These are phyloP conservation scores for Typhlichthys eigenmanni DNA, from an alignment of 2,797 vertebrate species.

Conservation along the genomic window DNA sequence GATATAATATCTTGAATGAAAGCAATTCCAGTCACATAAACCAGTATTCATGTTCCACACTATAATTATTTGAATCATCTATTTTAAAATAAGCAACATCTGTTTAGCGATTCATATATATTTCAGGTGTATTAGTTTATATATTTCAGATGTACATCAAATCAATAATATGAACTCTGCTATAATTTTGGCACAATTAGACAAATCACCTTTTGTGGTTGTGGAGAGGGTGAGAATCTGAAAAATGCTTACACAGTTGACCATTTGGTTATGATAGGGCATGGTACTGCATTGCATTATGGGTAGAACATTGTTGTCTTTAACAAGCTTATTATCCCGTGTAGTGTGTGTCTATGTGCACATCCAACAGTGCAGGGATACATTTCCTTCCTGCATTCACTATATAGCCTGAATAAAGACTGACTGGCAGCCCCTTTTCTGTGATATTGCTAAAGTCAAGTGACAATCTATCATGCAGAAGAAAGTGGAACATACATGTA, in stretches of 20 bases:
- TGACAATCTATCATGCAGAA: no score
- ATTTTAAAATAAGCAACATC: slow-evolving; percentile 34
- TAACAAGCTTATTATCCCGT: no score
- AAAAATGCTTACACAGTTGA: slow-evolving; percentile 34
- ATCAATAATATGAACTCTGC: slow-evolving; percentile 39
- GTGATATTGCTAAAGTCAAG: no score
- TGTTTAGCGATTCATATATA: slow-evolving; percentile 50
- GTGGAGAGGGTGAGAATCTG: slow-evolving; percentile 11
- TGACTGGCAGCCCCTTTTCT: no score
- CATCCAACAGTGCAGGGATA: no score
- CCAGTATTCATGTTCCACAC: background rate
- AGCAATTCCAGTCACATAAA: background rate
- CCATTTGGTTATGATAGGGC: slow-evolving; percentile 31
- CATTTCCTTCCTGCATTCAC: no score
- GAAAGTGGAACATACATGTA: no score
- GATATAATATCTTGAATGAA: background rate
- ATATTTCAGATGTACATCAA: slow-evolving; percentile 50
- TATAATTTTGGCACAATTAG: slow-evolving; percentile 39
- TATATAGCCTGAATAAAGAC: no score
- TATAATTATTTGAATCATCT: slow-evolving; percentile 23
- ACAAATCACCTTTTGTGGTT: slow-evolving; percentile 22
- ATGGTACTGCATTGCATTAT: slow-evolving; percentile 34
- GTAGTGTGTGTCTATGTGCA: no score
- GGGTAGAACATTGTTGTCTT: slow-evolving; percentile 16
- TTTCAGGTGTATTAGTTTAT: slow-evolving; percentile 44